Percentiles rank a stretch among this genome's conserved stretches.
Conservation (phyloP, 2,113 vertebrate genomes). For the Mobula birostris region DNA sequence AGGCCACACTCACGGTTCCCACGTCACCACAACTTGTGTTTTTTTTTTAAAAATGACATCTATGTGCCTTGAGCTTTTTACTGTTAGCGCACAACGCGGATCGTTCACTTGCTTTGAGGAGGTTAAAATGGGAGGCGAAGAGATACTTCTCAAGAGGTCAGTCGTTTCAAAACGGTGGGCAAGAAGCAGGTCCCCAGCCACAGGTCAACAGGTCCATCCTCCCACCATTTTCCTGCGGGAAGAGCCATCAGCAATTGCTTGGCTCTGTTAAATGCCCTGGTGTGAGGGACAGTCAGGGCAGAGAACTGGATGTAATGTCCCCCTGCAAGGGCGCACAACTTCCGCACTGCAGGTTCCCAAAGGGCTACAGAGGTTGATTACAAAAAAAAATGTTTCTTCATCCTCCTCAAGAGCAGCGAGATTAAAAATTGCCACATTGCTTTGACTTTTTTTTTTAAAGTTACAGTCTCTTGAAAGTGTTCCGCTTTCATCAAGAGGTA, state of each 20-base stretch:
- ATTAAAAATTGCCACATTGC: neutral
- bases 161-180: neutral
- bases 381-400: neutral
- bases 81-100: neutral
- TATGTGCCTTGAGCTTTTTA: neutral
- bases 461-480: slow-evolving; percentile 7
- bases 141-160: neutral
- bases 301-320: neutral
- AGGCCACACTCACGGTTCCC: neutral
- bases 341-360: no score
- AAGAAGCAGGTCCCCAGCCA: neutral
- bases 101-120: neutral
- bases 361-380: neutral
- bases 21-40: neutral
- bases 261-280: neutral
- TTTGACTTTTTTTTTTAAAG: neutral
- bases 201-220: neutral
- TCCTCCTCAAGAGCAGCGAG: neutral
- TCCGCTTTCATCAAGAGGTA: neutral
- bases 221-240: neutral
- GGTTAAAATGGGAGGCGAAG: neutral
- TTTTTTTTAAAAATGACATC: neutral
- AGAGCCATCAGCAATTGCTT: no score
- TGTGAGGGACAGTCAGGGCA: neutral
- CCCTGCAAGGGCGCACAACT: neutral